These are phyloP conservation scores for Baryphthengus martii DNA, from an alignment of 2,113 vertebrate genomes.

Conservation along the genomic window DNA sequence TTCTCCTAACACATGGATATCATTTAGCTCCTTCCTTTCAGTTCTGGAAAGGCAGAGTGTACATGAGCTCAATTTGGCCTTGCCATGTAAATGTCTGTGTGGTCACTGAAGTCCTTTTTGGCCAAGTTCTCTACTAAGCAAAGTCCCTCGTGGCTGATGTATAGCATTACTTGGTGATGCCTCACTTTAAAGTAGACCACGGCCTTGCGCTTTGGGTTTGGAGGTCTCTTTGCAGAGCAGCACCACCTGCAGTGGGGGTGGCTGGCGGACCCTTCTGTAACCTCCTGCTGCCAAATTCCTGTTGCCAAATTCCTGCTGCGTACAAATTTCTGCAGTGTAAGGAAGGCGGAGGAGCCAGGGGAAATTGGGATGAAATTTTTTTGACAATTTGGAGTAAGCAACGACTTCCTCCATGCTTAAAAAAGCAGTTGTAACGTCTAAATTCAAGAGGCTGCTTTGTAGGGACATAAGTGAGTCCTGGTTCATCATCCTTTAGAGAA, in stretches of 20 bases:
- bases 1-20: conserved; percentile 22
- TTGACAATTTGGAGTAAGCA: conserved; percentile 2
- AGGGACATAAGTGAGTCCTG: neutral
- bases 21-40: conserved; percentile 16
- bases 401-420: neutral
- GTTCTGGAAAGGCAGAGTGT: neutral
- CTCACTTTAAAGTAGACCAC: conserved; percentile 7
- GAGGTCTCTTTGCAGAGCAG: neutral
- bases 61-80: conserved; percentile 8
- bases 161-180: conserved; percentile 20
- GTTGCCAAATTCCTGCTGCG: neutral
- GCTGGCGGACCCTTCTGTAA: neutral
- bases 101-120: neutral
- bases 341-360: neutral
- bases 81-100: neutral
- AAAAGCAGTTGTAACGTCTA: conserved; percentile 1
- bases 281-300: conserved; percentile 37
- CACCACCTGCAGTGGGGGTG: conserved; percentile 48
- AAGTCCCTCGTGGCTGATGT: neutral
- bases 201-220: neutral
- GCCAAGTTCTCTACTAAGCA: neutral
- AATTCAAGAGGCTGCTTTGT: neutral
- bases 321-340: neutral
- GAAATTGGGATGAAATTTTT: neutral
- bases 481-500: neutral